Conservation (phyloP, 2,888 invertebrate species). For the Pristionchus exspectatus region DNA sequence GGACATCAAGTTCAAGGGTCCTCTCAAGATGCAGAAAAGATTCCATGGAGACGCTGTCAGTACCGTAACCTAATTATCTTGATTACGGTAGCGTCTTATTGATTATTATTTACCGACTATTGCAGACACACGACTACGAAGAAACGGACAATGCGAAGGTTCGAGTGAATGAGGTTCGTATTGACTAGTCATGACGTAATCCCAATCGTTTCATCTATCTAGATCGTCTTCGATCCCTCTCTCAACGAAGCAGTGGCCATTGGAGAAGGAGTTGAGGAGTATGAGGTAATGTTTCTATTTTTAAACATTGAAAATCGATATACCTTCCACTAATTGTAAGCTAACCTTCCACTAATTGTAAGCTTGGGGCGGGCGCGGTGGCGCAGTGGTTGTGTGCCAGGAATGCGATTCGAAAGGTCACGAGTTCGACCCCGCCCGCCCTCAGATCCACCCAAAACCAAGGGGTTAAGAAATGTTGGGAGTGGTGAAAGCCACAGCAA, state of each 20-base stretch:
- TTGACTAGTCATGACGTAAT: neutral
- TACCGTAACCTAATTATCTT: no score
- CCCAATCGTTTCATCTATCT: no score
- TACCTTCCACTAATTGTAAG: neutral
- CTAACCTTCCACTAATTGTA: no score
- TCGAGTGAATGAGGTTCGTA: neutral
- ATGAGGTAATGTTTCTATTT: neutral
- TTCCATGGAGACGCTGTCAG: conserved; percentile 1
- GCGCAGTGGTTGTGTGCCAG: no score
- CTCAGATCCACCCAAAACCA: no score
- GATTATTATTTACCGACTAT: neutral
- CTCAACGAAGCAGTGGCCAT: conserved; percentile 15
- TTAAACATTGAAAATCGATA: neutral
- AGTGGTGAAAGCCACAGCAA: no score
- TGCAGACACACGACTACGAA: conserved; percentile 14
- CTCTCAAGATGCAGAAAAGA: conserved; percentile 24
- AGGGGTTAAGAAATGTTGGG: no score
- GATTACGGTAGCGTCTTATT: neutral
- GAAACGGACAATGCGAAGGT: neutral
- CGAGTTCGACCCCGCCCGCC: no score
- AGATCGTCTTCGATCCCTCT: conserved; percentile 2
- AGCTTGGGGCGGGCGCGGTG: no score
- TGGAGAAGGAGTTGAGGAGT: conserved; percentile 20
- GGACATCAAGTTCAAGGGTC: conserved; percentile 33
- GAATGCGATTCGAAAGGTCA: no score